Percentiles rank a stretch among this genome's conserved stretches.
Evolutionary conservation across 2,797 vertebrate genomes (phyloP).

Genomic region (Sebastes paucispinis): DNA sequence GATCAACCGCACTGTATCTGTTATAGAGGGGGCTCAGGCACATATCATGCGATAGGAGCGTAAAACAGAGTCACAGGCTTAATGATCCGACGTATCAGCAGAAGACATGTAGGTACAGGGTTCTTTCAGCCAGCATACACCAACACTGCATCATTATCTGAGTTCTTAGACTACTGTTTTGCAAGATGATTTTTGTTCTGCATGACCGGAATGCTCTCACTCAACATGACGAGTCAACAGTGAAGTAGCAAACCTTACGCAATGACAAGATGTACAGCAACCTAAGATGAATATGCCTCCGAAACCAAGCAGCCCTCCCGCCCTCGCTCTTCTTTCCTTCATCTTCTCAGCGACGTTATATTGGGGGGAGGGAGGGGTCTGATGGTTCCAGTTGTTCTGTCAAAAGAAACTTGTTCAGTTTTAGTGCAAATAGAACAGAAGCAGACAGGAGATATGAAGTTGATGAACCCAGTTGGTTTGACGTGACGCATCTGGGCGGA

Average conservation of each 20-base stretch:
- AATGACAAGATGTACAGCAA: constrained; percentile 46
- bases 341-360: constrained; percentile 31
- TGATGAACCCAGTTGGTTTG: constrained; percentile 65
- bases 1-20: constrained; percentile 47
- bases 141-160: constrained; percentile 43
- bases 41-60: constrained; percentile 70
- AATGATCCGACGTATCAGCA: constrained; percentile 57
- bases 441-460: constrained; percentile 67
- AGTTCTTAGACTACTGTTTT: constrained; percentile 53
- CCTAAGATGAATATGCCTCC: constrained; percentile 48
- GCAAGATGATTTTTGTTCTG: constrained; percentile 47
- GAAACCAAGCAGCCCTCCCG: constrained; percentile 48
- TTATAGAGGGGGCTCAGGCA: constrained; percentile 64
- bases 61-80: constrained; percentile 59
- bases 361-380: background rate
- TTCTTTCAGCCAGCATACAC: constrained; percentile 50
- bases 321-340: background rate
- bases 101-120: constrained; percentile 49
- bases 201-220: constrained; percentile 69
- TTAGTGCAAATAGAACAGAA: constrained; percentile 86
- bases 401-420: constrained; percentile 71
- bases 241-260: constrained; percentile 63
- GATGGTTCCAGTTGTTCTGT: constrained; percentile 66
- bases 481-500: constrained; percentile 60
- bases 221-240: constrained; percentile 46